A percentile compares a stretch with the other conserved stretches of the same genome.
Evolutionary conservation across 2,113 vertebrate genomes (phyloP).

Genomic region (Elgaria multicarinata): DNA sequence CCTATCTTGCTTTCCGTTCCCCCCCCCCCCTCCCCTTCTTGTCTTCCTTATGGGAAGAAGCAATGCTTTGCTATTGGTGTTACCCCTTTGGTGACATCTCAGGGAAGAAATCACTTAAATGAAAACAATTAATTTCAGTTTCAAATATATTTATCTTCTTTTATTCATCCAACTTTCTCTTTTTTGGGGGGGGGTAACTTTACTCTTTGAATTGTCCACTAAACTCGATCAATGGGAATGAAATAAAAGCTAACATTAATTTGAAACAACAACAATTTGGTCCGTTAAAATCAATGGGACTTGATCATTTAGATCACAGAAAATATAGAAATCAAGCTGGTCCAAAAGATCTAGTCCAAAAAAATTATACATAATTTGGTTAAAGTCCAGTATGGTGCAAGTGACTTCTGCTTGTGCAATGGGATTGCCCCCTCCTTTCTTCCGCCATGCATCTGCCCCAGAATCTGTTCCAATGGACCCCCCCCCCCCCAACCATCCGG

Average conservation of each 20-base stretch:
- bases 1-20: neutral
- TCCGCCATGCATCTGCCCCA: too few species aligned
- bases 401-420: neutral
- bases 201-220: neutral
- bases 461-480: neutral
- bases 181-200: slow-evolving; percentile 10
- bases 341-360: too few species aligned
- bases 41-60: neutral
- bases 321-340: too few species aligned
- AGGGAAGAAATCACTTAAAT: slow-evolving; percentile 12
- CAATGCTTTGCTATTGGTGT: slow-evolving; percentile 3
- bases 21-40: rapidly evolving
- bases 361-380: neutral
- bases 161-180: neutral
- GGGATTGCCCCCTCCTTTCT: neutral
- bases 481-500: too few species aligned
- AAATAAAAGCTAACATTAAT: neutral
- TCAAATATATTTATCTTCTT: neutral
- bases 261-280: too few species aligned
- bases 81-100: neutral
- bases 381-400: neutral
- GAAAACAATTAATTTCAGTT: slow-evolving; percentile 34
- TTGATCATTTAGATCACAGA: neutral
- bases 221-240: rapidly evolving
- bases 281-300: neutral